A percentile compares a stretch with the other conserved stretches of the same genome.
Conservation (phyloP, 2,888 invertebrate species). For the Malthinus seriepunctatus region DNA sequence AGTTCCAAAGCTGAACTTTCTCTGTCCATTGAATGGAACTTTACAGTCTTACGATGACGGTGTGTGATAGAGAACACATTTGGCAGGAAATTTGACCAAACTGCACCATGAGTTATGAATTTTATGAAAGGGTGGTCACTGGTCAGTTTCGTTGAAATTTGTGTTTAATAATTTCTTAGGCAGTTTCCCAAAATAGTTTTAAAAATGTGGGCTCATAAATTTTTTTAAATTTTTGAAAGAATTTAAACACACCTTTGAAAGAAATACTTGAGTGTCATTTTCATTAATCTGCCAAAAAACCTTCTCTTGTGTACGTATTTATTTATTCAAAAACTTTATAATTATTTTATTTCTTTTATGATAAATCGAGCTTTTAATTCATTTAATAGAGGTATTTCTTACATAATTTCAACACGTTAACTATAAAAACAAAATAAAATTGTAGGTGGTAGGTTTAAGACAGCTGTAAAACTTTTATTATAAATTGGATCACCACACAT, state of each 20-base stretch:
- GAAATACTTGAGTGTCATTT: slow-evolving; percentile 12
- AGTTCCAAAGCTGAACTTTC: no score
- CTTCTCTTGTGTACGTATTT: slow-evolving; percentile 10
- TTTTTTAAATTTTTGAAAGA: neutral
- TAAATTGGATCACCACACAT: slow-evolving; percentile 12
- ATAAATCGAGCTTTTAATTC: slow-evolving; percentile 17
- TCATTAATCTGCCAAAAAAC: slow-evolving; percentile 14
- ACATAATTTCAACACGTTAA: slow-evolving; percentile 8
- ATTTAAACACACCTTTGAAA: slow-evolving; percentile 23
- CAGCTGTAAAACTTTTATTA: slow-evolving; percentile 9
- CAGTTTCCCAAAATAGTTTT: no score
- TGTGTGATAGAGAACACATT: no score
- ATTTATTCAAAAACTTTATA: slow-evolving; percentile 9
- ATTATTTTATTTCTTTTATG: slow-evolving; percentile 11
- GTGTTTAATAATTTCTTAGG: no score
- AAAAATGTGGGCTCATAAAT: no score
- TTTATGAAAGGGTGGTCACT: no score
- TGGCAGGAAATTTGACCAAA: no score
- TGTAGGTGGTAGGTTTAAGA: slow-evolving; percentile 3
- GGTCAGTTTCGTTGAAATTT: no score
- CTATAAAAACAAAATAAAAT: slow-evolving; percentile 7
- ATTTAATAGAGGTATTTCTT: slow-evolving; percentile 13
- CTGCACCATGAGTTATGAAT: no score
- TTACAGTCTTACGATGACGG: no score
- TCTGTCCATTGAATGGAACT: no score